A percentile compares a stretch with the other conserved stretches of the same genome.
These are phyloP conservation scores for Saccostrea echinata DNA, from an alignment of 1,140 invertebrate genomes.

Conservation along the genomic window DNA sequence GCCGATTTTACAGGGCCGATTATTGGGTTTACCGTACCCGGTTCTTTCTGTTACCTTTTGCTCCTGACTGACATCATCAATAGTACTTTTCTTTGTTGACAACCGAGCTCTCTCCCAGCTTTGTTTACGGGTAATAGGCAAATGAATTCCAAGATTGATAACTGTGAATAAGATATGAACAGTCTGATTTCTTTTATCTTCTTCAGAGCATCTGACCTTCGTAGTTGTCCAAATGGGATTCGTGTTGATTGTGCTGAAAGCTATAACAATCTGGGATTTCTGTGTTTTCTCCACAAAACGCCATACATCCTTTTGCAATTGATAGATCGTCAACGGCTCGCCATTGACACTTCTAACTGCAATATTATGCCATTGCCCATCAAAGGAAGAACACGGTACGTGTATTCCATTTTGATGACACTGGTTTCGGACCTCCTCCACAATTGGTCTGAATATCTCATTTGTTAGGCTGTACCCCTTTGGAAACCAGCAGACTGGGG, in stretches of 20 bases:
- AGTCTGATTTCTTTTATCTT: background rate
- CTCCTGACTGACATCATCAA: no score
- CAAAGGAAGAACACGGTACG: conserved; percentile 30
- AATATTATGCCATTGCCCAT: conserved; percentile 38
- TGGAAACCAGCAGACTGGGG: conserved; percentile 41
- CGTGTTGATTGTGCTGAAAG: conserved; percentile 30
- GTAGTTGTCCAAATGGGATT: background rate
- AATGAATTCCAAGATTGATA: background rate
- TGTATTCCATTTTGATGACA: conserved; percentile 21
- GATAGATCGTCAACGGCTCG: conserved; percentile 30
- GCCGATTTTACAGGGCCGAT: no score
- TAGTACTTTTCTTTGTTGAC: no score
- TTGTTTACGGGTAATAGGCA: background rate
- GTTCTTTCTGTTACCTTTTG: no score
- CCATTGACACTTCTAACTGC: background rate
- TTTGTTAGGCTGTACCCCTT: conserved; percentile 30
- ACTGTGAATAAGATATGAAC: background rate
- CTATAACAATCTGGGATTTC: background rate
- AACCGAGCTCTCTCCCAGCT: background rate
- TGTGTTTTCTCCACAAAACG: background rate
- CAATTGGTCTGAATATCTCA: conserved; percentile 6
- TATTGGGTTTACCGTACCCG: no score
- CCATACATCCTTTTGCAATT: conserved; percentile 25
- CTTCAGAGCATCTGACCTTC: background rate
- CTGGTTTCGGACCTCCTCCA: background rate